Evolutionary conservation across 2,888 invertebrate species (phyloP).

Genomic region (Rhagium mordax): DNA sequence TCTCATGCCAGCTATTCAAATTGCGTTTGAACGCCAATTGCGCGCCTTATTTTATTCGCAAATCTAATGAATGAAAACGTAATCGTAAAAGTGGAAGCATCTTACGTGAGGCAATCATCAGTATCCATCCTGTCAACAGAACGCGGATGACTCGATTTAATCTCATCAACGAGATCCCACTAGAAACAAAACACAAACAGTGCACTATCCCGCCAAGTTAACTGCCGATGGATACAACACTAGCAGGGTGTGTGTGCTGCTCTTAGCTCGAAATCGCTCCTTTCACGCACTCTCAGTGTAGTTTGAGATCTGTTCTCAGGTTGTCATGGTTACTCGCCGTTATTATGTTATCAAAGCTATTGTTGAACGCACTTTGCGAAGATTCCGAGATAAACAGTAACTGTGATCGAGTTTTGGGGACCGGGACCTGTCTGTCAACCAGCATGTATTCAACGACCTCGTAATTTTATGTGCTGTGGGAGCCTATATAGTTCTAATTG

Average conservation of each 20-base stretch:
- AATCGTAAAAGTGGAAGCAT: conserved; percentile 30
- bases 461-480: neutral
- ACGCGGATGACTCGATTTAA: conserved; percentile 20
- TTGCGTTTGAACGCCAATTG: neutral
- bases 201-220: conserved; percentile 48
- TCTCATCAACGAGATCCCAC: conserved; percentile 16
- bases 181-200: conserved; percentile 43
- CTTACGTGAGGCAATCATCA: conserved; percentile 42
- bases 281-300: conserved; percentile 57
- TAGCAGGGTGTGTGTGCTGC: conserved; percentile 28
- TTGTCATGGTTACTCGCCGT: conserved; percentile 51
- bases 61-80: conserved; percentile 39
- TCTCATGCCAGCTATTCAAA: neutral
- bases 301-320: conserved; percentile 53
- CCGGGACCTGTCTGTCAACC: neutral
- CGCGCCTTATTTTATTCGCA: conserved; percentile 31
- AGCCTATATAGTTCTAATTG: neutral
- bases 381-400: conserved; percentile 31
- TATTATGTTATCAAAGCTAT: conserved; percentile 36
- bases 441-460: neutral
- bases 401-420: conserved; percentile 18
- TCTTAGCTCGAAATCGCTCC: conserved; percentile 47
- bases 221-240: conserved; percentile 28
- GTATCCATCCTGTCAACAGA: conserved; percentile 38
- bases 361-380: conserved; percentile 35